These are phyloP conservation scores for Dendrophyllia cribrosa DNA, from an alignment of 64 coral and sea anemone genomes.

Conservation along the genomic window DNA sequence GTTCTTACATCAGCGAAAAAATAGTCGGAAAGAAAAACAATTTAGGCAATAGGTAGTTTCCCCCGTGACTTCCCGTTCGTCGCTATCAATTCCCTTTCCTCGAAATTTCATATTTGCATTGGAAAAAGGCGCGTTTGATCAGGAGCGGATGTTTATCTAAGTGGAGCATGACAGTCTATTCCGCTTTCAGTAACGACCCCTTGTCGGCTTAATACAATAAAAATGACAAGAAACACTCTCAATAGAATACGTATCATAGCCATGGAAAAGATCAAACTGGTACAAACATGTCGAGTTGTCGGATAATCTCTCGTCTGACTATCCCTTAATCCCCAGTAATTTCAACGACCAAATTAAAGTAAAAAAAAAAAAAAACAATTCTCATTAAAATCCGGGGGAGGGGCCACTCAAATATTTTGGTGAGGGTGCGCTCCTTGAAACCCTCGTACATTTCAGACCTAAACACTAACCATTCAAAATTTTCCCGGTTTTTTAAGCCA, in stretches of 20 bases:
- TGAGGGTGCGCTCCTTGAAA: too few species aligned
- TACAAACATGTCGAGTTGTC: too few species aligned
- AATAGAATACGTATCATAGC: background rate
- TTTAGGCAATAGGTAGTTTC: background rate
- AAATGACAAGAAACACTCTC: background rate
- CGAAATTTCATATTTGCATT: background rate
- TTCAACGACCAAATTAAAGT: too few species aligned
- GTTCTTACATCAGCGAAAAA: background rate
- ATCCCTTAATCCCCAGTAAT: too few species aligned
- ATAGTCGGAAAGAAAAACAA: background rate
- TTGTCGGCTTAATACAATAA: background rate
- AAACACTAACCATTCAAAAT: too few species aligned
- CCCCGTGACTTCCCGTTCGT: background rate
- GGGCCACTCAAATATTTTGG: too few species aligned
- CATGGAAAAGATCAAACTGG: background rate
- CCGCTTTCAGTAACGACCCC: background rate
- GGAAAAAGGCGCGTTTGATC: background rate
- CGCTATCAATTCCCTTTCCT: background rate
- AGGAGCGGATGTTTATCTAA: slow-evolving; percentile 37
- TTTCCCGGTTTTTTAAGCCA: too few species aligned
- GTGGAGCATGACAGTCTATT: background rate
- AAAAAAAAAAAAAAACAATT: too few species aligned
- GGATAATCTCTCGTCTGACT: too few species aligned
- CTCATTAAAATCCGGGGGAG: too few species aligned
- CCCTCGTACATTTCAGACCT: too few species aligned